Evolutionary conservation across 2,113 vertebrate species (phyloP).

Genomic region (cat (Felis catus)): F.catus_Fca126_mat1.0 CM031416.1:13393501-13394000

Average conservation of each 20-base stretch:
- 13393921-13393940: background rate
- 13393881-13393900: background rate
- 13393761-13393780: background rate
- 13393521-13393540: background rate
- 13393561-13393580: background rate
- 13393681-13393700: background rate
- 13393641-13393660: background rate
- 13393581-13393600: background rate
- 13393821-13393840: background rate
- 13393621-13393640: background rate
- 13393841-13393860: background rate
- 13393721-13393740: background rate
- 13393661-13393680: background rate
- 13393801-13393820: background rate
- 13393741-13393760: background rate
- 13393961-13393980: background rate
- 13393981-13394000: background rate
- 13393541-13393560: background rate
- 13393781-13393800: background rate
- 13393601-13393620: background rate
- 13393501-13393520: background rate
- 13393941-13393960: slow-evolving; percentile 25
- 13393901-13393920: background rate
- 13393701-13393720: background rate
- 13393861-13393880: background rate